These are phyloP conservation scores for Bufo gargarizans DNA, from an alignment of 2,113 vertebrate species.

Conservation along the genomic window DNA sequence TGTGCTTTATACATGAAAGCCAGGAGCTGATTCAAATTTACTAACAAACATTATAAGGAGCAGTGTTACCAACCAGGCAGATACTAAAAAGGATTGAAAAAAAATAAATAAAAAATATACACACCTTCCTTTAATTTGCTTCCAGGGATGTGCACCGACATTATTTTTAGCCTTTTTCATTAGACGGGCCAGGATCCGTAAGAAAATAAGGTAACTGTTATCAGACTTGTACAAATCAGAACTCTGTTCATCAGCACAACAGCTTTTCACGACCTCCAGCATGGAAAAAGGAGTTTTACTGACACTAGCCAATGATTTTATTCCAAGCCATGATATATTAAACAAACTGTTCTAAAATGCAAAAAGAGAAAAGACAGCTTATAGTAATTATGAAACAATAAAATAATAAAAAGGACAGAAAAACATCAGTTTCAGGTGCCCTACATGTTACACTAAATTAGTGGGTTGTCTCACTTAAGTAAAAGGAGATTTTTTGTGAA, in stretches of 20 bases:
- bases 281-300: constrained; percentile 84
- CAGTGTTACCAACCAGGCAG: not conserved
- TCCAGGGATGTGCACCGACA: constrained; percentile 83
- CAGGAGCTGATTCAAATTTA: not conserved
- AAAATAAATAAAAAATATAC: not conserved
- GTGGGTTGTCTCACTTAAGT: too few relatives aligned
- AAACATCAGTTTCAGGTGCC: not conserved
- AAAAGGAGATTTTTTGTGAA: too few relatives aligned
- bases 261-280: constrained; percentile 83
- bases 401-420: not conserved
- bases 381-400: not conserved
- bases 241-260: constrained; percentile 75
- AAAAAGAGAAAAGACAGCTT: constrained; percentile 19
- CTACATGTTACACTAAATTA: not conserved
- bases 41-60: not conserved
- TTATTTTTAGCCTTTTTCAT: constrained; percentile 77
- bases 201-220: constrained; percentile 93
- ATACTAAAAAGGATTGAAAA: not conserved
- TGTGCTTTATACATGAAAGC: not conserved
- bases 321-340: constrained; percentile 89
- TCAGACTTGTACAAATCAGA: constrained; percentile 80
- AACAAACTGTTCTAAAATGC: constrained; percentile 82
- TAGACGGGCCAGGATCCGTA: constrained; percentile 85
- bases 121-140: constrained; percentile 97
- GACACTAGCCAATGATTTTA: constrained; percentile 80